Evolutionary conservation across 2,113 vertebrate species (phyloP).

Genomic region (Potamarius usumacintae): DNA sequence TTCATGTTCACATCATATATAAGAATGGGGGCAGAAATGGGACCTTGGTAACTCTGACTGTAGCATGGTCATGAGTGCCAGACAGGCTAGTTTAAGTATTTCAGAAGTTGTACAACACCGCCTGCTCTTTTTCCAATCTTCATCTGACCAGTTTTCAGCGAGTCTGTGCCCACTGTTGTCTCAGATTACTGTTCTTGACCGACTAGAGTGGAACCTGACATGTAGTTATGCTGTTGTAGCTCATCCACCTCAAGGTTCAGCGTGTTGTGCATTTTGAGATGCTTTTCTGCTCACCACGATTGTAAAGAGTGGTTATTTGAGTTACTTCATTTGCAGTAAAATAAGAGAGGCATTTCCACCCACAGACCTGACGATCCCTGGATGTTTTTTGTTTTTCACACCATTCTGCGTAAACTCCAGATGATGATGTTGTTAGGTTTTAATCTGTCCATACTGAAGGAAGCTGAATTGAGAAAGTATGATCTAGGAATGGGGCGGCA

Average conservation of each 20-base stretch:
- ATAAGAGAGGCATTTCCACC: not conserved
- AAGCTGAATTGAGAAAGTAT: no score
- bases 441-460: no score
- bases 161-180: not conserved
- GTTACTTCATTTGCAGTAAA: not conserved
- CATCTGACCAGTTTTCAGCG: not conserved
- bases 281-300: not conserved
- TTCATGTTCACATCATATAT: no score
- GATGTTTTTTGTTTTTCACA: not conserved
- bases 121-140: not conserved
- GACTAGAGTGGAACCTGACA: not conserved
- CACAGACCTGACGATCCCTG: not conserved
- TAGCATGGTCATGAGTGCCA: no score
- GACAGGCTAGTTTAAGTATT: not conserved
- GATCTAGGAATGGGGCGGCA: no score
- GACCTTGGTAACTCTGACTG: no score
- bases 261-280: not conserved
- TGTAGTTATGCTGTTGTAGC: not conserved
- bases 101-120: not conserved
- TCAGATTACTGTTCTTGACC: not conserved
- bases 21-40: no score
- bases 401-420: not conserved
- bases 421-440: no score
- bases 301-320: not conserved
- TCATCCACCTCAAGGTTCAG: not conserved